Evolutionary conservation across 92 coral and sea anemone species (phyloP), one percentile per base, ranked within the genome.

Genomic region (Umimayanthus chanpuru): DNA sequence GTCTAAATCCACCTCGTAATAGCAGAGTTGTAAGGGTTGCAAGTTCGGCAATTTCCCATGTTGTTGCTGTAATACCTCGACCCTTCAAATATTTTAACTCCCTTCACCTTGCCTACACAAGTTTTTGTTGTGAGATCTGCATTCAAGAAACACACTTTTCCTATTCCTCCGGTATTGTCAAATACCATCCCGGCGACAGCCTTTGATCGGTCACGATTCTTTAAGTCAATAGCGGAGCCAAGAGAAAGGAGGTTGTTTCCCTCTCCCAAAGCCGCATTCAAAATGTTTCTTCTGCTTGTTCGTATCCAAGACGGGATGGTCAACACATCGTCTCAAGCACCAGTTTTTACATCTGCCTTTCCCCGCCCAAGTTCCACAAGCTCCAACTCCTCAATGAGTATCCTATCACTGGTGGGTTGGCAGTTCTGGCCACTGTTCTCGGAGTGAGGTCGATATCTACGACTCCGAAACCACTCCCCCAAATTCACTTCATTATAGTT

Each of bases 221-320:
- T 82, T 26, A 86, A 44, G 3, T 86, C 85, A 7, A 90, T 65
- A 26, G 92, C 83, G 65, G 85, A 82, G 21, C 88, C 92, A 66
- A 86, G 79, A 71, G 92, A 90, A 55, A 90, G 87, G 30, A 90
- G 72, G 56, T 90, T 90, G 1, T 86, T 89, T 49, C 87, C 92
- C 21, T 40, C 85, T 36, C 92, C 92, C 23, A 90, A 82, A 55
- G 86, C 92, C 3, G 88, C 85, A 1, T 73, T 85, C 40, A 90
- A 73, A 70, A 56, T 81, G 25, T 86, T 80, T 30, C 40, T 64
- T n/a, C 58, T 86, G 32, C 39, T 38, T 32, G 28, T 82, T 3
- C 87, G 84, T 29, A 80, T 61, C 90, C 81, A 81, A 0, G 86
- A 88, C 12, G 83, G 84, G 73, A 90, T 61, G 1, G 88, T 86